Base-by-base conservation (phyloP, 2,888 invertebrate genomes). In the Notodonta ziczac region DNA sequence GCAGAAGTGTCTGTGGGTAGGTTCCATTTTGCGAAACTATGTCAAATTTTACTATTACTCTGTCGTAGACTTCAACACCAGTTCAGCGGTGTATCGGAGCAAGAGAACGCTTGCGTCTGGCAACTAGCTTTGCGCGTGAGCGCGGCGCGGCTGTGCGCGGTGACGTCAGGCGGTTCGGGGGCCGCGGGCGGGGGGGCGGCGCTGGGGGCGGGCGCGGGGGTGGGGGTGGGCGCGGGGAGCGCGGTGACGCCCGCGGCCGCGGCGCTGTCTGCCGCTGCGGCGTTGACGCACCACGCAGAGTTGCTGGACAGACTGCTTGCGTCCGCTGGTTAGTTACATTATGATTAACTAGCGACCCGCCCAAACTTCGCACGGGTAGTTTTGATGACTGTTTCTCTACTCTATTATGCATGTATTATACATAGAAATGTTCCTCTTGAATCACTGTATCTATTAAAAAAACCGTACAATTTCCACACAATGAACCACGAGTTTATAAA, bases 51-150 rank as follows among this genome's bases (percentile, higher is more conserved):
- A 35, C 4, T 35, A 6, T 35, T 35, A 35, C 0, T 35, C 2
- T 7, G 1, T 35, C 10, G 5, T 24, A 96, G 96, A 74, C 92
- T 99, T 68, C 97, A 98, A 84, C 97, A 98, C 83, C 95, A 98
- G 67, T 99, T 98, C 88, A 96, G 97, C 58, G 98, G 98, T 0
- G 94, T 98, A 9, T 96, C 96, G 13, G 95, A 96, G 58, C 94
- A 95, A 16, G 98, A 98, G 82, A 94, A 95, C 77, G 95, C 97
- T 55, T 95, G 97, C 61, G 97, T 98, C 9, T 96, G 97, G 82
- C 98, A 98, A 57, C 65, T 79, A 4, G 81, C 79, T 5, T 65
- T 98, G 32, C 96, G 98, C 70, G 97, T 97, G 40, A 92, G 97
- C 59, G 97, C 97, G 0, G 94, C 98, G 16, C 96, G 97, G 79